Conservation (phyloP, 2,888 invertebrate species). For the Anodontia alba region DNA sequence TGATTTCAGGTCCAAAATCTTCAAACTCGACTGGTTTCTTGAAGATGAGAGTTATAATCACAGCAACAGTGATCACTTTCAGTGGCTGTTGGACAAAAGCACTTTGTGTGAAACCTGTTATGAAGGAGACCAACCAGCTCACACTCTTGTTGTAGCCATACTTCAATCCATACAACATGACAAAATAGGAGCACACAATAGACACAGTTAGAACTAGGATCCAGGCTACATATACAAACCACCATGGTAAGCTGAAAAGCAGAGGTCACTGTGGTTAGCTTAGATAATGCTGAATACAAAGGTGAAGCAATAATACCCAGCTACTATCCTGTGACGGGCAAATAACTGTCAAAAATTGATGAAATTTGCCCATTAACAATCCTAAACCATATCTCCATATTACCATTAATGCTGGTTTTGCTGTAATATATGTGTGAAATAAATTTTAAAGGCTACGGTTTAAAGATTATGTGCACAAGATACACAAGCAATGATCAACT, state of each 20-base stretch:
- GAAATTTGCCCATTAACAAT: too few relatives aligned
- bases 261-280: not conserved
- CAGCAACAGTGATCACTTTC: constrained; percentile 68
- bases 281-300: too few relatives aligned
- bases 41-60: constrained; percentile 68
- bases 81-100: constrained; percentile 74
- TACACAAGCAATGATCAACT: too few relatives aligned
- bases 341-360: too few relatives aligned
- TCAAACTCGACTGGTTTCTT: constrained; percentile 66
- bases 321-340: too few relatives aligned
- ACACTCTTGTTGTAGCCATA: constrained; percentile 76
- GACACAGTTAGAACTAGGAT: constrained; percentile 59
- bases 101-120: constrained; percentile 75
- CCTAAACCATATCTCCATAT: too few relatives aligned
- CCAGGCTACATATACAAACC: constrained; percentile 79
- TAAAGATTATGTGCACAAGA: too few relatives aligned
- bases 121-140: constrained; percentile 77
- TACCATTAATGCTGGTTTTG: too few relatives aligned
- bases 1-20: constrained; percentile 50
- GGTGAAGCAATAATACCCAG: too few relatives aligned
- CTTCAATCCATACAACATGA: constrained; percentile 80
- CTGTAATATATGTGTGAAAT: too few relatives aligned
- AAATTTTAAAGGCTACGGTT: too few relatives aligned
- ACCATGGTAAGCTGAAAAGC: constrained; percentile 78
- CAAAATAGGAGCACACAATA: constrained; percentile 74